Percentiles rank a stretch among this genome's conserved stretches.
Conservation (phyloP, 2,888 invertebrate genomes). For the Meteorus cinctellus region DNA sequence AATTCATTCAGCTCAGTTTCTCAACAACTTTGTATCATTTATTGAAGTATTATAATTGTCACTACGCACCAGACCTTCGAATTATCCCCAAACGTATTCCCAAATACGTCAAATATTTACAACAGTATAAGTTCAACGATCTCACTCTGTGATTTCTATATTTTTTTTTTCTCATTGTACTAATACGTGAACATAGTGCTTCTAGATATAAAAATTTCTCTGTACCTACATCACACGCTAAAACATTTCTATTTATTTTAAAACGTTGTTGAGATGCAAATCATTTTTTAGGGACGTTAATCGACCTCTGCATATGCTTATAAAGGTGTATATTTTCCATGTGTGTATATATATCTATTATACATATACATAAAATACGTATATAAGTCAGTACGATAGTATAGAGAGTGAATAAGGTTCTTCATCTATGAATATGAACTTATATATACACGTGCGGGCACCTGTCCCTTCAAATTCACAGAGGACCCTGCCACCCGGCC, state of each 20-base stretch:
- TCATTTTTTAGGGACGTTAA: slow-evolving; percentile 1
- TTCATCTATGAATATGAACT: slow-evolving; percentile 60
- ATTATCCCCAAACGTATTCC: no score
- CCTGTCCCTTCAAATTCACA: slow-evolving; percentile 60
- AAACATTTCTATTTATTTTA: slow-evolving; percentile 35
- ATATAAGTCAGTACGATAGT: slow-evolving; percentile 18
- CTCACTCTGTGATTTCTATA: no score
- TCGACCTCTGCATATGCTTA: slow-evolving; percentile 26
- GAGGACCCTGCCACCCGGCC: slow-evolving; percentile 51
- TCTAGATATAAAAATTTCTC: no score
- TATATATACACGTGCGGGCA: slow-evolving; percentile 51
- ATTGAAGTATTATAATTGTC: no score
- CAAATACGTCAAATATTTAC: no score
- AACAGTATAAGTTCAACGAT: no score
- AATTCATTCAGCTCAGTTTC: no score
- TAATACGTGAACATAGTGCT: no score
- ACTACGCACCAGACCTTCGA: no score
- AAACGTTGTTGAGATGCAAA: slow-evolving; percentile 18
- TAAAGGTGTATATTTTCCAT: slow-evolving; percentile 17
- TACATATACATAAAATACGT: slow-evolving; percentile 10
- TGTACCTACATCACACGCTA: slow-evolving; percentile 9
- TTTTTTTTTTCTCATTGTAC: no score
- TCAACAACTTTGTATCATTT: no score
- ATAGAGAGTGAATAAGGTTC: slow-evolving; percentile 33
- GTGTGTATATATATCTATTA: background rate